phyloP scores from a whole-genome alignment of 1,140 invertebrate species.

The Arion vulgaris region DNA sequence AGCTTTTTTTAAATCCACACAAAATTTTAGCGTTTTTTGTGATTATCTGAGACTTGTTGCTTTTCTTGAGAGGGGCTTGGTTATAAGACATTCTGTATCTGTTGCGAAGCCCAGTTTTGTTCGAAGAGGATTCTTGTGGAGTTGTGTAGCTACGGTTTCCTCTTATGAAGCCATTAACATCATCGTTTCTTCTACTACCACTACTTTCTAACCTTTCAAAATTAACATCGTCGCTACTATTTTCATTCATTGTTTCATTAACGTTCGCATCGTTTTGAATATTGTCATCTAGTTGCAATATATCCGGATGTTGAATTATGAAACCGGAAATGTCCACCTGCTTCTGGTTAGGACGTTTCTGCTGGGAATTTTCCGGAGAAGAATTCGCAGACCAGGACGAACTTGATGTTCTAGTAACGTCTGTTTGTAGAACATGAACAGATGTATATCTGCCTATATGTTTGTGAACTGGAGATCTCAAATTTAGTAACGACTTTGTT shows the following conservation, averaged over 20 bases:
- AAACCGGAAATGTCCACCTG: conserved; percentile 28
- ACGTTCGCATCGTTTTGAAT: neutral
- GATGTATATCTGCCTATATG: conserved; percentile 2
- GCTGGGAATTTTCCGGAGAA: neutral
- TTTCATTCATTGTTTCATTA: neutral
- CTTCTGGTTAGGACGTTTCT: conserved; percentile 22
- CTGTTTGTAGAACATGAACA: conserved; percentile 5
- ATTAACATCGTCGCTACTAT: neutral
- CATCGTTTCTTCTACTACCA: neutral
- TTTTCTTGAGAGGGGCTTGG: neutral
- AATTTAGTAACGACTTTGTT: conserved; percentile 45
- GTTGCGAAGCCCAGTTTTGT: neutral
- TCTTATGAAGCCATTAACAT: too few species aligned
- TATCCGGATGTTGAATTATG: neutral
- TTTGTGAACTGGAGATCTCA: conserved; percentile 27
- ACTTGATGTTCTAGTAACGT: neutral
- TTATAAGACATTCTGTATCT: neutral
- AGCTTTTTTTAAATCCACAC: neutral
- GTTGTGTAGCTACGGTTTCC: neutral
- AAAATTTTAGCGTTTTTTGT: neutral
- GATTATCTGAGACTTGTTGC: neutral
- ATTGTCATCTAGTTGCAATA: neutral
- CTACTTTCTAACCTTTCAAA: neutral
- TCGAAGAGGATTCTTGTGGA: neutral
- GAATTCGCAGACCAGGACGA: neutral